Evolutionary conservation across 92 coral and sea anemone species (phyloP).

Genomic region (Palythoa heliodiscus): DNA sequence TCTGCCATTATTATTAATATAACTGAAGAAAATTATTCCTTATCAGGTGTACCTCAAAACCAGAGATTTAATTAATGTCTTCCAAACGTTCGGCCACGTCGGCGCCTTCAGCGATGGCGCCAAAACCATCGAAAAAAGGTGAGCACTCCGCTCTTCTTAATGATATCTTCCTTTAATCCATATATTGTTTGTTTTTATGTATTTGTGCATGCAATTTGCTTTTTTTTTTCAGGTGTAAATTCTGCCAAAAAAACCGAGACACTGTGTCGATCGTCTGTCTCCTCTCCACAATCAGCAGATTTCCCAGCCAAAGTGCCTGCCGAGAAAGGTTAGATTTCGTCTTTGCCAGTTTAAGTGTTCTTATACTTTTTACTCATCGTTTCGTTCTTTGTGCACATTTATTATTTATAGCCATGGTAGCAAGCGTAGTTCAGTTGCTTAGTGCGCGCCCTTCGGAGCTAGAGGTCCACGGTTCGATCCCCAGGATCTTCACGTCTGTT

Average conservation of each 20-base stretch:
- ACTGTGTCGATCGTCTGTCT: constrained; percentile 18
- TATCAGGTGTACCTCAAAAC: constrained; percentile 2
- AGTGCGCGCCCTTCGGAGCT: constrained; percentile 3
- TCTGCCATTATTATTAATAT: constrained; percentile 28
- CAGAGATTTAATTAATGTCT: constrained; percentile 33
- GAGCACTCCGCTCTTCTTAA: constrained; percentile 20
- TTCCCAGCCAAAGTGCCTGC: background rate
- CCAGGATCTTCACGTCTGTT: constrained; percentile 7
- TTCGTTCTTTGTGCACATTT: background rate
- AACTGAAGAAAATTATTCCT: constrained; percentile 30
- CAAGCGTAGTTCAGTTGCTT: background rate
- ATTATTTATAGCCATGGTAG: background rate
- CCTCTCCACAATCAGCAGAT: constrained; percentile 1
- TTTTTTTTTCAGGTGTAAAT: constrained; percentile 31
- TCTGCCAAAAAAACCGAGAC: constrained; percentile 19
- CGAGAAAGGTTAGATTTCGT: background rate
- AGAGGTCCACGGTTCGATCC: constrained; percentile 2
- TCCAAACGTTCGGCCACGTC: constrained; percentile 33
- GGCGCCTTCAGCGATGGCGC: constrained; percentile 23
- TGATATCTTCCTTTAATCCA: constrained; percentile 29
- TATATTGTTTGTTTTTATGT: constrained; percentile 28
- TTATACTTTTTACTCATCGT: background rate
- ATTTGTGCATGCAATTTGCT: constrained; percentile 20
- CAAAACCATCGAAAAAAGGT: constrained; percentile 29
- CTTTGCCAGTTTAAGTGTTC: background rate